Conservation (phyloP, 2,797 vertebrate genomes). For the Podargus strigoides region DNA sequence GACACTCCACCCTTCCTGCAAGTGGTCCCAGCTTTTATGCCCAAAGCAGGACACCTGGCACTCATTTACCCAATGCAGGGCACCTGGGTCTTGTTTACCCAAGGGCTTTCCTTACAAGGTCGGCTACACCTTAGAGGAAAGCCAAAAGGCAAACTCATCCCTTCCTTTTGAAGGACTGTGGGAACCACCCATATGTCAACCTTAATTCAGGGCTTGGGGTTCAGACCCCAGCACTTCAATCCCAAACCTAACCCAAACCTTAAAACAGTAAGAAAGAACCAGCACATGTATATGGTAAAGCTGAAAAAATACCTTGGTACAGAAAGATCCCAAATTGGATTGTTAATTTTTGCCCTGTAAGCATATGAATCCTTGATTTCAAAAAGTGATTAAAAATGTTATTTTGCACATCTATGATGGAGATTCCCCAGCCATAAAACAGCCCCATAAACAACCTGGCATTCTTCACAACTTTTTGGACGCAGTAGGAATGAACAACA, state of each 20-base stretch:
- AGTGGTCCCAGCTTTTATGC: no score
- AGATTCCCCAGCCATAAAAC: neutral
- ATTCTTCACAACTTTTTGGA: neutral
- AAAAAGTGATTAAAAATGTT: neutral
- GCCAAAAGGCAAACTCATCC: no score
- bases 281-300: neutral
- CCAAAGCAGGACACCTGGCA: no score
- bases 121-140: no score
- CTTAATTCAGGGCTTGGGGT: no score
- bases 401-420: neutral
- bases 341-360: neutral
- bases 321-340: neutral
- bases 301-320: neutral
- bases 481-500: neutral
- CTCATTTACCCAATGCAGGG: no score
- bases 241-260: rapidly evolving
- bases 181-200: no score
- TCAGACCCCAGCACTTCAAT: no score
- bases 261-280: neutral
- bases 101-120: no score
- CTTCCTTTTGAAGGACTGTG: no score
- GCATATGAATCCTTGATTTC: neutral
- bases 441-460: neutral
- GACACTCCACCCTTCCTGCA: no score
- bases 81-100: no score